phyloP scores from a whole-genome alignment of 2,888 invertebrate species.

The Alcis repandata region DNA sequence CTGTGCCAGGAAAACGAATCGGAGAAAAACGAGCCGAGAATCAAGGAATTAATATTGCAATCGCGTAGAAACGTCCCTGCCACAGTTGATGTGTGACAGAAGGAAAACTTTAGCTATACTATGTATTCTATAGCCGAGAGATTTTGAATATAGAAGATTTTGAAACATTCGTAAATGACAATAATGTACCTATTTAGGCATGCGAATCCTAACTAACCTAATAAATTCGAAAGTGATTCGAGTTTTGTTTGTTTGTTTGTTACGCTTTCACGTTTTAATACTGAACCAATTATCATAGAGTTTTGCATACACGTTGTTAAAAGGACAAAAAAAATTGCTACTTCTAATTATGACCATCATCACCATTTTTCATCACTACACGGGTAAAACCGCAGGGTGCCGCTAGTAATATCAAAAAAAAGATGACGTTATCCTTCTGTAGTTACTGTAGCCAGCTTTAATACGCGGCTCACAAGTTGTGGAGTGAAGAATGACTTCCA shows the following conservation, averaged over 20 bases:
- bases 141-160: too few relatives aligned
- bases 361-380: too few relatives aligned
- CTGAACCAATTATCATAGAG: too few relatives aligned
- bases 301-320: too few relatives aligned
- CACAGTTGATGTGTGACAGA: constrained; percentile 26
- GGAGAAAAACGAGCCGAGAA: constrained; percentile 42
- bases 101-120: constrained; percentile 12
- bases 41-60: constrained; percentile 73
- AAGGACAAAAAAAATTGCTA: too few relatives aligned
- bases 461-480: constrained; percentile 20
- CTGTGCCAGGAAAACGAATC: constrained; percentile 69
- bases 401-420: not conserved
- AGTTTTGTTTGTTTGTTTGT: too few relatives aligned
- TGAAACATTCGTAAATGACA: too few relatives aligned
- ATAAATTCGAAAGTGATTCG: not conserved
- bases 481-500: constrained; percentile 3
- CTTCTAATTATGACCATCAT: too few relatives aligned
- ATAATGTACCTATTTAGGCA: too few relatives aligned
- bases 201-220: too few relatives aligned
- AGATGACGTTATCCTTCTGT: not conserved
- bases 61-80: constrained; percentile 52
- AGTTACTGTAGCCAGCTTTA: constrained; percentile 16
- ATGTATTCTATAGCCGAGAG: not conserved
- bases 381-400: too few relatives aligned
- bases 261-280: too few relatives aligned